These are phyloP conservation scores for Papilio xuthus DNA, from an alignment of 1,140 invertebrate genomes.

Conservation along the genomic window DNA sequence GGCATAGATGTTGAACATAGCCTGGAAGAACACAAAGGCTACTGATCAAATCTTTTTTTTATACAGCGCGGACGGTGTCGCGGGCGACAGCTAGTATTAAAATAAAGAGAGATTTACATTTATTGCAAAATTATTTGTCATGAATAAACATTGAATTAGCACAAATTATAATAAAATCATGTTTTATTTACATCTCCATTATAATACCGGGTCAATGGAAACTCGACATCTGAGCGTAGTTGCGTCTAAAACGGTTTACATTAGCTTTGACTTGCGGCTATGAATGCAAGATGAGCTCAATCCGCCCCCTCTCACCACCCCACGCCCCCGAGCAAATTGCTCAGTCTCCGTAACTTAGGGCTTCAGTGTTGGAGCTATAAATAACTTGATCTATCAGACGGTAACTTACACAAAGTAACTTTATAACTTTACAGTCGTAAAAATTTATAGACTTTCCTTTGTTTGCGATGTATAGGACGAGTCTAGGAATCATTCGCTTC, in stretches of 20 bases:
- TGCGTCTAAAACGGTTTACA: constrained; percentile 26
- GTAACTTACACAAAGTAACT: constrained; percentile 7
- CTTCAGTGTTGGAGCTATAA: background rate
- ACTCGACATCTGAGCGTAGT: constrained; percentile 16
- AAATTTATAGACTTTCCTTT: constrained; percentile 22
- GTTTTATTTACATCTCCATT: background rate
- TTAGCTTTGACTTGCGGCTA: constrained; percentile 17
- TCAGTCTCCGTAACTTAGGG: constrained; percentile 7
- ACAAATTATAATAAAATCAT: background rate
- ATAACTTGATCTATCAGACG: constrained; percentile 29
- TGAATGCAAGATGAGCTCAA: constrained; percentile 26
- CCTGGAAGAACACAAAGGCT: no score
- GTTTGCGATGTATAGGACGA: background rate
- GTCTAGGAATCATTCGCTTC: background rate
- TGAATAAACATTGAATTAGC: background rate
- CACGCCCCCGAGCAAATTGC: constrained; percentile 15
- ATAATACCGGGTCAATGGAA: background rate
- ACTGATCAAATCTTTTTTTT: no score
- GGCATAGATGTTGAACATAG: no score
- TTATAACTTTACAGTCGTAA: constrained; percentile 27
- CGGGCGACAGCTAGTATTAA: no score
- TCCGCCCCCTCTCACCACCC: background rate
- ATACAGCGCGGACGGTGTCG: no score
- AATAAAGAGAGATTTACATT: no score
- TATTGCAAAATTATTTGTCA: background rate